A percentile compares a stretch with the other conserved stretches of the same genome.
Evolutionary conservation across 2,888 invertebrate genomes (phyloP).

Genomic region (Conistra vaccinii): DNA sequence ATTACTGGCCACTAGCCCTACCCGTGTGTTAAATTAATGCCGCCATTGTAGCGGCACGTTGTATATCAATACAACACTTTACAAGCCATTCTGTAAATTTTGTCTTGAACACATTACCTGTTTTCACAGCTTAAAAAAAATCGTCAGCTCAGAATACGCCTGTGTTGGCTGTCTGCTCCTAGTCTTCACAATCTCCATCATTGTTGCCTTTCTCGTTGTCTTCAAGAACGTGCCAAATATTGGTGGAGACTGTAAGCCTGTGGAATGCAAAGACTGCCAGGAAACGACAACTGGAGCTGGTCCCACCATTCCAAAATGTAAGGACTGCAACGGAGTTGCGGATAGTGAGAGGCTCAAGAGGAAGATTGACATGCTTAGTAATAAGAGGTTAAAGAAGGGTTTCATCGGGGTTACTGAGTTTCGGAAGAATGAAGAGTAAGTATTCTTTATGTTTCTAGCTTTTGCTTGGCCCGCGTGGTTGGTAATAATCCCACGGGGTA

Average conservation of each 20-base stretch:
- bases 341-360: slow-evolving; percentile 66
- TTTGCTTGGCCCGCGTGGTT: too few species aligned
- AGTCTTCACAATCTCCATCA: slow-evolving; percentile 72
- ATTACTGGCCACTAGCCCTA: too few species aligned
- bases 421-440: slow-evolving; percentile 50
- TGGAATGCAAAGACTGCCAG: slow-evolving; percentile 22
- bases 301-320: neutral
- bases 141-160: slow-evolving; percentile 75
- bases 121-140: slow-evolving; percentile 73
- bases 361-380: slow-evolving; percentile 69
- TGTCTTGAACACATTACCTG: too few species aligned
- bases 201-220: slow-evolving; percentile 72
- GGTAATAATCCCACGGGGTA: neutral
- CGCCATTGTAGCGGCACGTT: too few species aligned
- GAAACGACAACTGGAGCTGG: accelerated
- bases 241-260: neutral
- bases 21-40: too few species aligned
- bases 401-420: slow-evolving; percentile 28
- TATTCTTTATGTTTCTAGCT: neutral
- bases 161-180: slow-evolving; percentile 74
- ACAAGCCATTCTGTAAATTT: too few species aligned
- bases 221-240: slow-evolving; percentile 69
- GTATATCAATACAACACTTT: too few species aligned
- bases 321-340: neutral
- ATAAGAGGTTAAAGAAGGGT: slow-evolving; percentile 50